Conservation (phyloP, 2,888 invertebrate genomes). For the Euspilapteryx auroguttella region DNA sequence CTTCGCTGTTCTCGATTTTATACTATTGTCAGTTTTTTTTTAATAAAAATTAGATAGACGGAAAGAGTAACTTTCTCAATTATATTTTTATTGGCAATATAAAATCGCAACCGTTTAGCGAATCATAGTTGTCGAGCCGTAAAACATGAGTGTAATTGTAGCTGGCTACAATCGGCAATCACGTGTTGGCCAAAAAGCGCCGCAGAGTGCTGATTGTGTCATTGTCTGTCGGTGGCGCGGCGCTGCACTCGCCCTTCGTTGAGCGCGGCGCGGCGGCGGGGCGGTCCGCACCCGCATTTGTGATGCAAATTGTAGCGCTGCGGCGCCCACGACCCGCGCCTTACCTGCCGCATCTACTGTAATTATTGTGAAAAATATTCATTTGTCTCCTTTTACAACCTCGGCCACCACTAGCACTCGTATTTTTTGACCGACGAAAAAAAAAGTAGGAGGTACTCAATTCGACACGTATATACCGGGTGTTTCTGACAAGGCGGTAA, state of each 20-base stretch:
- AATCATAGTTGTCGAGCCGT: neutral
- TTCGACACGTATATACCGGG: no score
- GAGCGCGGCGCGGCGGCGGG: constrained; percentile 17
- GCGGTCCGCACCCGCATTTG: constrained; percentile 25
- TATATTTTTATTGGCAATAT: no score
- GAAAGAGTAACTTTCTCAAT: no score
- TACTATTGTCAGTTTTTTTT: no score
- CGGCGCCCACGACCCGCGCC: constrained; percentile 22
- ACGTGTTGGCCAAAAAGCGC: constrained; percentile 51
- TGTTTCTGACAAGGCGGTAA: no score
- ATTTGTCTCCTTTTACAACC: constrained; percentile 34
- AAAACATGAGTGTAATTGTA: constrained; percentile 26
- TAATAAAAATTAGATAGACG: no score
- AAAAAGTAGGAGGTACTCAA: no score
- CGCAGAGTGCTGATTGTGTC: constrained; percentile 58
- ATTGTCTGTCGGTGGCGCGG: constrained; percentile 43
- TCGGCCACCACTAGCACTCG: constrained; percentile 10
- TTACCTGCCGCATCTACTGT: constrained; percentile 41
- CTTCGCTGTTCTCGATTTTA: no score
- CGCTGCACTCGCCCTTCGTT: constrained; percentile 19
- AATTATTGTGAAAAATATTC: constrained; percentile 57
- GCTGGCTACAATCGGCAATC: constrained; percentile 50
- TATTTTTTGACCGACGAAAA: neutral
- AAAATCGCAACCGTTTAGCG: no score
- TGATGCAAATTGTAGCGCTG: constrained; percentile 34